Evolutionary conservation across 2,888 invertebrate species (phyloP), one percentile per base, ranked within the genome.

Genomic region (Heliconius sara): DNA sequence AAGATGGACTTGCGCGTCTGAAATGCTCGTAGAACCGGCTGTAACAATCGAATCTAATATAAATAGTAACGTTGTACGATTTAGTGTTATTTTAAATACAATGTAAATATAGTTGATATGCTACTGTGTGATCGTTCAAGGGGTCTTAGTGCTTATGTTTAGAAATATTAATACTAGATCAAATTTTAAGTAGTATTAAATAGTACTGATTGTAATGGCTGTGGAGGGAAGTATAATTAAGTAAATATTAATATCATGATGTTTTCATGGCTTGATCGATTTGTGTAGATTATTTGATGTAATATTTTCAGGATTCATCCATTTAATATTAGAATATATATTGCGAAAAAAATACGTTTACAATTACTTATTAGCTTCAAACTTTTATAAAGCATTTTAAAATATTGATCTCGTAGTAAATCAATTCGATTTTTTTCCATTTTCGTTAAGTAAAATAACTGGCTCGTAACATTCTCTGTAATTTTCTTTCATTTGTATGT

Each of bases 151-250:
- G 84, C 85, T 82, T 75, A 84, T 73, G 85, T 85, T 84, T 43
- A 70, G 25, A 47, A 43, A 47, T 70, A 43, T 79, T 79, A 87
- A n/a, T 57, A 9, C 3, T 89, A 83, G 86, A 91, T 91, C 91
- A 91, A 91, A 90, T 88, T 91, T 90, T 89, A 25, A 13, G 91
- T 91, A 89, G 93, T 93, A 91, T 90, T 91, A 88, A 90, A 90
- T 91, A 7, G 34, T 34, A 92, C 92, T 88, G 91, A 91, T 88
- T 93, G 91, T 88, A 90, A 91, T 90, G 90, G 92, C 91, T 94
- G 93, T 93, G 92, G 93, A 89, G 86, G 92, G 90, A 92, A 90
- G 86, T 90, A 91, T 88, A 91, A 89, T 87, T 94, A 93, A 93
- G 93, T 94, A 93, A 91, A 89, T 86, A 85, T 19, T 78, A 83